Base-by-base conservation (phyloP, 2,888 invertebrate genomes). In the Tenthredo livida region DNA sequence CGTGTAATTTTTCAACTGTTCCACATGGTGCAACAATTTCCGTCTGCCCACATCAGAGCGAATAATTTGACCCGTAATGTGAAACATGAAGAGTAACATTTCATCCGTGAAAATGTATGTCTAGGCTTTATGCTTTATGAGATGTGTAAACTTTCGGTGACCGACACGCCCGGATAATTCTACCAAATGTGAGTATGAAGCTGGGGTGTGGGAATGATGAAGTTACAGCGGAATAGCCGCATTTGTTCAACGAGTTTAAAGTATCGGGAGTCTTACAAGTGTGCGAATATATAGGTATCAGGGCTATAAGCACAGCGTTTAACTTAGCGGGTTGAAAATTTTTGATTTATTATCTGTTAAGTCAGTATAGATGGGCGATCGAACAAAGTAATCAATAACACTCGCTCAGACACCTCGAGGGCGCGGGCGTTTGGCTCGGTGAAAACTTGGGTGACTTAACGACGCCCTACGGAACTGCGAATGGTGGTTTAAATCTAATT, bases 311-410 rank as follows among this genome's bases (percentile, higher is more conserved):
- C n/a, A 77, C 77, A 40, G 33, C 77, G 77, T 77, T 80, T 80
- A 65, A 61, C 21, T 80, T 40, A 25, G 40, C 65, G 80, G 80
- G 80, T 80, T 40, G 80, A 65, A 80, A 80, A 80, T 61, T 80
- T 80, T 80, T 80, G 61, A 80, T 80, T 80, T 61, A 80, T 80
- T 80, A 80, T 80, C 80, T 80, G 58, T 65, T 65, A 58, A 43
- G 80, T 33, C 37, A 25, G 58, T 61, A 40, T 80, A 29, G 80
- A 61, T 58, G 80, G 21, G 2, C 61, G 80, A 80, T 80, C 80
- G 80, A 29, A 80, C 61, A 15, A 43, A 80, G 80, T 37, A 80
- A 80, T 80, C 80, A 80, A 80, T 80, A 80, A 80, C 80, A 37
- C 65, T 80, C 61, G 80, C 58, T 80, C 40, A 65, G 80, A 58